phyloP scores from a whole-genome alignment of 2,888 invertebrate genomes.

The Trypoxylon attenuatum region DNA sequence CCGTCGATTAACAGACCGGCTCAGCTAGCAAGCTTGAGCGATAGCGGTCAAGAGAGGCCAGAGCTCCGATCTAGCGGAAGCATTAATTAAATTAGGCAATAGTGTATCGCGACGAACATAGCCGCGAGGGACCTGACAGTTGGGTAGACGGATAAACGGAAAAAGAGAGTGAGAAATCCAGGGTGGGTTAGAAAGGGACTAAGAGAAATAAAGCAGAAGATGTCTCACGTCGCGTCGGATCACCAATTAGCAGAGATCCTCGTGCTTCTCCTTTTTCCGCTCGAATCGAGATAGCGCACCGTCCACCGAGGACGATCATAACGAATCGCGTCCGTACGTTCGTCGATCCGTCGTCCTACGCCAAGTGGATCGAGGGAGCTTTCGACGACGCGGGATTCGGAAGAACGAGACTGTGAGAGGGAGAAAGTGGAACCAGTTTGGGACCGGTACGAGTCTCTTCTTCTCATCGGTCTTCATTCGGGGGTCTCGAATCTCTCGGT shows the following conservation, averaged over 20 bases:
- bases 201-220: conserved; percentile 21
- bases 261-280: conserved; percentile 9
- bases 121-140: neutral
- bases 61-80: neutral
- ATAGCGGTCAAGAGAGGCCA: neutral
- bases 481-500: too few species aligned
- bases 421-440: conserved; percentile 57
- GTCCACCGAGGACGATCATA: conserved; percentile 51
- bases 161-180: neutral
- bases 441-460: conserved; percentile 50
- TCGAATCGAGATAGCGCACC: conserved; percentile 49
- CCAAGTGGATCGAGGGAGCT: conserved; percentile 23
- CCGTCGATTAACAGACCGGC: neutral
- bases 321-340: conserved; percentile 61
- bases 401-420: too few species aligned
- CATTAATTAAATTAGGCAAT: conserved; percentile 38
- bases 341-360: conserved; percentile 44
- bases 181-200: conserved; percentile 11
- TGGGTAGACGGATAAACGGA: neutral
- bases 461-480: too few species aligned
- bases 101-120: conserved; percentile 17
- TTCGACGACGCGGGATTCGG: conserved; percentile 34
- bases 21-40: too few species aligned
- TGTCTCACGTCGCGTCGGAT: conserved; percentile 46
- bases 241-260: conserved; percentile 51